A percentile compares a stretch with the other conserved stretches of the same genome.
phyloP scores from a whole-genome alignment of 1,140 invertebrate genomes.

The Bilobella aurantiaca region DNA sequence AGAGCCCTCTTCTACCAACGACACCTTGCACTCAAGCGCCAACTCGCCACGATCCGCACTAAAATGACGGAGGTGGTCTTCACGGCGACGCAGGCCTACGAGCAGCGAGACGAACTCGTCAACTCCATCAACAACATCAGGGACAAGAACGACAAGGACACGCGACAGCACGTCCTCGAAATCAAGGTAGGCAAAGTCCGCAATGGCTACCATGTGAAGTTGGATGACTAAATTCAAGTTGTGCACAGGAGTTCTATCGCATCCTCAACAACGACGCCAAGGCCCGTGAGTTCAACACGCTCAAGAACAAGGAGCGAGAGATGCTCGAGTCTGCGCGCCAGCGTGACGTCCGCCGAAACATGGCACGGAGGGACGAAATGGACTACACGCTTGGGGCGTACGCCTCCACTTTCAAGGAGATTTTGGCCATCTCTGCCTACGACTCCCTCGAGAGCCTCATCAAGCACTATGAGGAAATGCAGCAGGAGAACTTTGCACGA shows the following conservation, averaged over 20 bases:
- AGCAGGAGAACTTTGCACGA: slow-evolving; percentile 23
- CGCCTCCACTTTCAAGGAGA: slow-evolving; percentile 13
- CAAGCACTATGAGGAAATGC: slow-evolving; percentile 13
- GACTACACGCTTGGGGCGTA: slow-evolving; percentile 5
- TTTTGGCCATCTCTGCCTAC: slow-evolving; percentile 4
- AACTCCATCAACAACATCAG: slow-evolving; percentile 16
- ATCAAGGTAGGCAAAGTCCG: slow-evolving; percentile 10
- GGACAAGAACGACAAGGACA: slow-evolving; percentile 27
- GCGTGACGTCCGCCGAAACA: slow-evolving; percentile 10
- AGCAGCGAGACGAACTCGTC: slow-evolving; percentile 22
- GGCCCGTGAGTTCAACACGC: slow-evolving; percentile 16
- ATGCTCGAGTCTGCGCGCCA: slow-evolving; percentile 9
- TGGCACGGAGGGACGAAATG: slow-evolving; percentile 8
- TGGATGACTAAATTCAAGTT: background rate
- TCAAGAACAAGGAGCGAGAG: slow-evolving; percentile 18
- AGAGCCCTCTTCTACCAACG: slow-evolving; percentile 21
- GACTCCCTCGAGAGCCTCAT: slow-evolving; percentile 11
- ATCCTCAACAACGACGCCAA: slow-evolving; percentile 23
- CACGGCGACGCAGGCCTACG: slow-evolving; percentile 14
- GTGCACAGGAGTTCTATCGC: slow-evolving; percentile 4
- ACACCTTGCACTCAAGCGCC: background rate
- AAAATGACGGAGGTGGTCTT: slow-evolving; percentile 19
- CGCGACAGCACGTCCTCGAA: slow-evolving; percentile 26
- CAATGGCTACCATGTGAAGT: background rate
- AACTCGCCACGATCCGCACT: slow-evolving; percentile 7